Evolutionary conservation across 2,888 invertebrate species (phyloP), one percentile per base, ranked within the genome.

Genomic region (Parascotia fuliginaria): DNA sequence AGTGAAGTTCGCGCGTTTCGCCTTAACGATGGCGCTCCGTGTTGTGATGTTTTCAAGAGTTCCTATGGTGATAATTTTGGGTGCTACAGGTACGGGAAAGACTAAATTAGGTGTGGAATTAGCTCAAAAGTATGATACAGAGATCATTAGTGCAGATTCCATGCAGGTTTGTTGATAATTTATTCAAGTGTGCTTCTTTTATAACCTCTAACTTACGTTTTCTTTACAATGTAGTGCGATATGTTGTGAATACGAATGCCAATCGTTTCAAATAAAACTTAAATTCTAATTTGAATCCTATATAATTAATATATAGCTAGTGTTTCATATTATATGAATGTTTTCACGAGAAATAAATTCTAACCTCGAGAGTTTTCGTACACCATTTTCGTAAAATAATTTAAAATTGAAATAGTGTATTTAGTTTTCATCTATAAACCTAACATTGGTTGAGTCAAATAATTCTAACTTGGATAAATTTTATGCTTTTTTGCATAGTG

Each of bases 111-210:
- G 98, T 48, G 93, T 99, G 50, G 97, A 98, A 92, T 91, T 99
- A 60, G 98, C 98, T 0, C 94, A 95, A 73, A 95, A 93, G 78
- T 98, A 96, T 84, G 93, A 93, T 63, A 97, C 98, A 16, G 99
- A 99, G 93, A 96, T 99, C 49, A 96, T 99, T 53, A 98, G 98
- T 77, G 98, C 99, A 0, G 99, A 99, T 94, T 98, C 99, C 13
- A 99, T 99, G 98, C 99, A 99, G 95, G 98, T 98, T 79, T 68
- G 77, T 72, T 32, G 2, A n/a, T 19, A 24, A 42, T 51, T 41
- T 57, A 6, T 31, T 9, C 9, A 41, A 1, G 4, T 31, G 9
- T 31, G 28, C n/a, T 24, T 34, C 45, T 15, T 55, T 68, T 59
- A 63, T 88, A 87, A 88, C 87, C 88, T 87, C 69, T 67, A 83